phyloP scores from a whole-genome alignment of 2,797 vertebrate species.

The Semotilus atromaculatus region DNA sequence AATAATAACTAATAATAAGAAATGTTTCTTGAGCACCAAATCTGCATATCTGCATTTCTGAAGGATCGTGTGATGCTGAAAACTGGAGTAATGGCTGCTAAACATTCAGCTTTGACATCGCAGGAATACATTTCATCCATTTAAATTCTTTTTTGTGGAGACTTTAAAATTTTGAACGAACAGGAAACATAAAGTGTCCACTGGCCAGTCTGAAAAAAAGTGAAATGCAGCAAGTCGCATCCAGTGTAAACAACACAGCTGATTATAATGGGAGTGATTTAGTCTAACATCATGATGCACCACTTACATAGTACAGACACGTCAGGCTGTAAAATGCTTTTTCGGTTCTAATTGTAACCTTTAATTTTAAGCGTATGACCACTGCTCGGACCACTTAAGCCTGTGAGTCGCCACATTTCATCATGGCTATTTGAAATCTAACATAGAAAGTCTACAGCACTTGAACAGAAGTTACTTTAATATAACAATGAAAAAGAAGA shows the following conservation, averaged over 20 bases:
- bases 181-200: background rate
- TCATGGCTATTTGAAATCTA: background rate
- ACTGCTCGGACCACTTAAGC: background rate
- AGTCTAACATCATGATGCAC: background rate
- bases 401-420: background rate
- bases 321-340: background rate
- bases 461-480: slow-evolving; percentile 3
- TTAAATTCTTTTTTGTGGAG: background rate
- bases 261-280: background rate
- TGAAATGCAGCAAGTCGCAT: background rate
- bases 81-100: background rate
- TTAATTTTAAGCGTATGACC: background rate
- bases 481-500: slow-evolving; percentile 8
- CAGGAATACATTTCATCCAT: background rate
- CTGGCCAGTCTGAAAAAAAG: background rate
- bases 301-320: background rate
- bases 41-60: too few species aligned
- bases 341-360: background rate
- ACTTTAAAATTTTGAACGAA: background rate
- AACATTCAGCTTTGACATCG: background rate
- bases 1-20: too few species aligned
- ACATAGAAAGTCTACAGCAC: background rate
- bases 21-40: too few species aligned
- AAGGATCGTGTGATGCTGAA: too few species aligned
- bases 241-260: background rate